Base-by-base conservation (phyloP, 2,797 vertebrate species). In the Peromyscus melanophrys region DNA sequence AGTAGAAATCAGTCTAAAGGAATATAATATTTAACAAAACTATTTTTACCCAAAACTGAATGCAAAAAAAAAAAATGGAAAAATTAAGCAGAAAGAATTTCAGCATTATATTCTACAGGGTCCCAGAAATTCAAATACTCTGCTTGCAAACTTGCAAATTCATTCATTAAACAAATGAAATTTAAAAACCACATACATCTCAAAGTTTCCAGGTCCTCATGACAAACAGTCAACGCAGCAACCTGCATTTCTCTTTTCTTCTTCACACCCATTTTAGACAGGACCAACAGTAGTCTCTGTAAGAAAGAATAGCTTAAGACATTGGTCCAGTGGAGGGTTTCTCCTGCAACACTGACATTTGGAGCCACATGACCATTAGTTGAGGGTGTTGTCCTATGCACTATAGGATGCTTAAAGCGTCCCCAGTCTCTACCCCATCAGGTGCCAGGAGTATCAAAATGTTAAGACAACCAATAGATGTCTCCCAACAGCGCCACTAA, bases 231-330 rank as follows among this genome's bases (percentile, higher is more conserved):
- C 96, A 99, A 97, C 34, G 99, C 99, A 97, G 99, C 99, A 57
- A 99, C 99, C 86, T 98, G 99, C 34, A 98, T 89, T 52, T 99
- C 98, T 97, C 99, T 99, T 96, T 98, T 99, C 99, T 99, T 99
- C 99, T 99, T 99, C 82, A 99, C 98, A 98, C 99, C 99, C 99
- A 99, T 99, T 96, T 97, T 98, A 97, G 84, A 69, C 23, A 89
- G 73, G 97, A 97, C 84, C 37, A 94, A 73, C 49, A 92, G 82
- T 1, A 43, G 63, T 89, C 97, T 31, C 86, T 97, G 1, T 17
- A 86, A 89, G 77, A 97, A 96, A 94, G 85, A 77, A 96, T 40
- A 95, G 9, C 69, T 67, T 73, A 88, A 83, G 73, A 29, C 29
- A 55, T 9, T 69, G 40, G n/a, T 63, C 5, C 67, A 57, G 71